These are phyloP conservation scores for Habroteleia sp. DNA, from an alignment of 2,888 invertebrate species.

Conservation along the genomic window DNA sequence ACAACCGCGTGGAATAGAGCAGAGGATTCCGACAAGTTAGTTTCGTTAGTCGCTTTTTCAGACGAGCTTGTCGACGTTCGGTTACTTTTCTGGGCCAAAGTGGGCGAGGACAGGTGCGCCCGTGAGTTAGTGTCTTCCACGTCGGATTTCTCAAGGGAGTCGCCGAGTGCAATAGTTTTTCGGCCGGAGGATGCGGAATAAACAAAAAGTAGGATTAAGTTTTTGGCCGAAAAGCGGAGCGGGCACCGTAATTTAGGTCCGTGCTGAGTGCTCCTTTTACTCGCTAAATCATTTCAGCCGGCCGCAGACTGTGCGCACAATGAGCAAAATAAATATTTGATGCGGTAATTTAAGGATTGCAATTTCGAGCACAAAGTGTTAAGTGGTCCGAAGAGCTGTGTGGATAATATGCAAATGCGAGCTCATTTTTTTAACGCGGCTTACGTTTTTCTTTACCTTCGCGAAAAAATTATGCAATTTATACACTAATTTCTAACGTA, in stretches of 20 bases:
- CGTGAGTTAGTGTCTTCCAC: slow-evolving; percentile 46
- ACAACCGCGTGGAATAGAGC: too few species aligned
- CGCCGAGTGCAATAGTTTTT: slow-evolving; percentile 42
- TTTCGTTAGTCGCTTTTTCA: slow-evolving; percentile 3
- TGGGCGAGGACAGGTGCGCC: slow-evolving; percentile 45
- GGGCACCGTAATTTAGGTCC: slow-evolving; percentile 25
- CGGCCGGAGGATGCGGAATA: slow-evolving; percentile 39
- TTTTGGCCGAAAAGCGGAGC: slow-evolving; percentile 30
- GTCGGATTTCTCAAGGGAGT: slow-evolving; percentile 46
- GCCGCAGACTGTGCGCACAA: slow-evolving; percentile 6
- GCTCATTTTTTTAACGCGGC: neutral
- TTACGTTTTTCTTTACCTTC: too few species aligned
- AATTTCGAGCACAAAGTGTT: slow-evolving; percentile 15
- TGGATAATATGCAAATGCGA: neutral
- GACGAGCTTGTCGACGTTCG: neutral
- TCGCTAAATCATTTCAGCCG: slow-evolving; percentile 29
- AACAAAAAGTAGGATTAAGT: slow-evolving; percentile 52
- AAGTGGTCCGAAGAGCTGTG: neutral
- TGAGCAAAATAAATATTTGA: slow-evolving; percentile 36
- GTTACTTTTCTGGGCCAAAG: slow-evolving; percentile 25
- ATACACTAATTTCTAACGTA: too few species aligned
- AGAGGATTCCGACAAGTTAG: too few species aligned
- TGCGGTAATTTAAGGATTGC: slow-evolving; percentile 18
- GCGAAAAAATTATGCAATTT: too few species aligned
- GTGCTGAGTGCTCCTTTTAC: slow-evolving; percentile 4